A percentile compares a stretch with the other conserved stretches of the same genome.
These are phyloP conservation scores for Notodonta dromedarius DNA, from an alignment of 2,888 invertebrate genomes.

Conservation along the genomic window DNA sequence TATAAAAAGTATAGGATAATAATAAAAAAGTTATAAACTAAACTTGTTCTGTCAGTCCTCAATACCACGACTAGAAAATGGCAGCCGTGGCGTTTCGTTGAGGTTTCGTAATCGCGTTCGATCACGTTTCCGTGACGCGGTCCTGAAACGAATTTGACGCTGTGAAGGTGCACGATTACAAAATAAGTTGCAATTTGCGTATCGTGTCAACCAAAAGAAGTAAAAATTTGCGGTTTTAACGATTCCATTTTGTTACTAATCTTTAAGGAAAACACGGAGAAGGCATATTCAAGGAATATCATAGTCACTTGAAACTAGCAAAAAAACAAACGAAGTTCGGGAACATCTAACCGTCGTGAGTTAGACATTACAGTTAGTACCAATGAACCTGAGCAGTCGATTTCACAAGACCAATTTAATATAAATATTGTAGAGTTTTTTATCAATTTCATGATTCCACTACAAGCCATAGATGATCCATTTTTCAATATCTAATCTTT, in stretches of 20 bases:
- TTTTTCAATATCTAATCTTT: conserved; percentile 17
- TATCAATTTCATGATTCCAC: conserved; percentile 19
- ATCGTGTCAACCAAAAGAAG: conserved; percentile 13
- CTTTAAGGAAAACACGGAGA: conserved; percentile 20
- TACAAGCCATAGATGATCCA: conserved; percentile 16
- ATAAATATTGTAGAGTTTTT: conserved; percentile 14
- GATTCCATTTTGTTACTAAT: conserved; percentile 20
- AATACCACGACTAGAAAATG: too few relatives aligned
- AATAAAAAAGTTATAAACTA: too few relatives aligned
- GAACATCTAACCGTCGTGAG: conserved; percentile 2
- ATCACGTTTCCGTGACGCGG: too few relatives aligned
- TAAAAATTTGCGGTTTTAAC: conserved; percentile 16
- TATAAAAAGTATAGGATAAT: too few relatives aligned
- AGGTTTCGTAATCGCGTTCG: too few relatives aligned
- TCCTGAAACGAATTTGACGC: too few relatives aligned
- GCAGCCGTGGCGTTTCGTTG: too few relatives aligned
- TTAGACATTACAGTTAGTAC: background rate
- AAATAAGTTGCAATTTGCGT: conserved; percentile 5
- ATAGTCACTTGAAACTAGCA: conserved; percentile 8
- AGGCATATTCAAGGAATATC: conserved; percentile 9
- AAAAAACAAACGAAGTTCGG: conserved; percentile 3
- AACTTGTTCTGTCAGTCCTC: too few relatives aligned
- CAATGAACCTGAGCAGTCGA: conserved; percentile 6
- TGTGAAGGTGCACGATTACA: conserved; percentile 8
- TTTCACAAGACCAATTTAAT: conserved; percentile 14